Conservation (phyloP, 2,797 vertebrate genomes). For the Helostoma temminkii region DNA sequence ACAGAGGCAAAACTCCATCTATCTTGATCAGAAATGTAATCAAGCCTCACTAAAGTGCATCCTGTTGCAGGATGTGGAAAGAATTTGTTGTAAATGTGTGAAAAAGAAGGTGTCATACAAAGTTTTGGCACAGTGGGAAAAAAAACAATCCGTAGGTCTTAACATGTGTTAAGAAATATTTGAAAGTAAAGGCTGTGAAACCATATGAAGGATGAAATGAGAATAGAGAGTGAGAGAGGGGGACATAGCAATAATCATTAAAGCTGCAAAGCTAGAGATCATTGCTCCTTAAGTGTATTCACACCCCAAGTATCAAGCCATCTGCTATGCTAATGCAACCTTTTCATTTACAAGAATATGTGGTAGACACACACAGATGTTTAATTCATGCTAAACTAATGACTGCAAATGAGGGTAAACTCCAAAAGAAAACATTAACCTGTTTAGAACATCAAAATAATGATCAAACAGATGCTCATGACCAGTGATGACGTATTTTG, state of each 20-base stretch:
- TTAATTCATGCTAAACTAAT: conserved; percentile 64
- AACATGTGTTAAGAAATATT: not conserved
- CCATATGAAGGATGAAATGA: not conserved
- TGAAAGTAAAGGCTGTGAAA: not conserved
- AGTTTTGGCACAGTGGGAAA: not conserved
- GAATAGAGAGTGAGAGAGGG: not conserved
- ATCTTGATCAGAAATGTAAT: conserved; percentile 2
- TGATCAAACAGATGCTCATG: conserved; percentile 41
- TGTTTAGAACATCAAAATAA: conserved; percentile 38
- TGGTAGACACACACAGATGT: conserved; percentile 47
- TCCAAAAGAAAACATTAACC: conserved; percentile 54
- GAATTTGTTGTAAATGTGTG: conserved; percentile 1
- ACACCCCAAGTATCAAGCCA: conserved; percentile 46
- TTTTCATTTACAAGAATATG: conserved; percentile 59
- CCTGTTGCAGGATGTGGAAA: not conserved
- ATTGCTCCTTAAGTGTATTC: conserved; percentile 50
- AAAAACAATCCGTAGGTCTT: not conserved
- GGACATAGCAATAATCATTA: not conserved
- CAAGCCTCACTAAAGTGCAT: not conserved
- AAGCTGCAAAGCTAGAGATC: conserved; percentile 25
- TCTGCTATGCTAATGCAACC: conserved; percentile 61
- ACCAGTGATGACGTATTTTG: not conserved
- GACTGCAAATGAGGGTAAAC: conserved; percentile 57
- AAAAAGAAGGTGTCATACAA: not conserved
- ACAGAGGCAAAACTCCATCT: not conserved